Percentiles rank a stretch among this genome's conserved stretches.
Conservation (phyloP, 1,140 invertebrate species). For the Trichogramma pretiosum region DNA sequence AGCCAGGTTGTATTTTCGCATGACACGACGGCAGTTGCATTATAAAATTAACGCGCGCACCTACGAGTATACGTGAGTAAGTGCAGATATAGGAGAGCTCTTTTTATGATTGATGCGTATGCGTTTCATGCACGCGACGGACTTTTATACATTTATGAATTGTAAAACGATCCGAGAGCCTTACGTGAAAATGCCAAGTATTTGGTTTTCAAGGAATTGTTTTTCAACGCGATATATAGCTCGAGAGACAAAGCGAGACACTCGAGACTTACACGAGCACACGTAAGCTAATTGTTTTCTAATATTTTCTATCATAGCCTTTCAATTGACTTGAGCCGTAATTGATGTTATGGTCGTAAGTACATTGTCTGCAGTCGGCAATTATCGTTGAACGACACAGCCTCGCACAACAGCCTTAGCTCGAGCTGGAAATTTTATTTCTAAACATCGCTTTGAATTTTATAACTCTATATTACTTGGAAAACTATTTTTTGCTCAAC, state of each 20-base stretch:
- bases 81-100: too few species aligned
- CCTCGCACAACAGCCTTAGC: too few species aligned
- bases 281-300: conserved; percentile 3
- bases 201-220: conserved; percentile 17
- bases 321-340: conserved; percentile 14
- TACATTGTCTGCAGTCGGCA: too few species aligned
- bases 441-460: too few species aligned
- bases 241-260: conserved; percentile 16
- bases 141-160: conserved; percentile 20
- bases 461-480: too few species aligned
- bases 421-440: too few species aligned
- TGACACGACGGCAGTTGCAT: conserved; percentile 18
- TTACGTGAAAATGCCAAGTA: conserved; percentile 11
- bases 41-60: too few species aligned
- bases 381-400: too few species aligned
- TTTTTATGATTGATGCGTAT: conserved; percentile 20
- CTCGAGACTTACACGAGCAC: conserved; percentile 5
- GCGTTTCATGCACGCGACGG: neutral
- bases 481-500: too few species aligned
- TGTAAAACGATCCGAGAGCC: conserved; percentile 12
- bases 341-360: too few species aligned
- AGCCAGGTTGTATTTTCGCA: conserved; percentile 17
- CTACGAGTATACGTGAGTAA: too few species aligned
- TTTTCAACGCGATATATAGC: too few species aligned
- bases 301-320: conserved; percentile 10